These are phyloP conservation scores for Heliconius eleuchia DNA, from an alignment of 1,140 invertebrate species.

Conservation along the genomic window DNA sequence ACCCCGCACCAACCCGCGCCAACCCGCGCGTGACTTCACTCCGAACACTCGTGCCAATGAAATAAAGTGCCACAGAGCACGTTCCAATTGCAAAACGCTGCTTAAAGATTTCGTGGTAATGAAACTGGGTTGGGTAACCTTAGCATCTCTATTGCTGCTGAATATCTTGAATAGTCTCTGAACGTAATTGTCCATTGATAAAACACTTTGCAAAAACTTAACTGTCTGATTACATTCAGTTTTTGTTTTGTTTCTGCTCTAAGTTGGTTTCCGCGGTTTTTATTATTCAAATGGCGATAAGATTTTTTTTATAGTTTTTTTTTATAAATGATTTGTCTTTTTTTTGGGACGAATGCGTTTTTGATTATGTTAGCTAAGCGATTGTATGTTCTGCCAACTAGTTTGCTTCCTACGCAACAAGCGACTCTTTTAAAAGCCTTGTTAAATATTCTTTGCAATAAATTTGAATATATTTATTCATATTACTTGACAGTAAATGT, in stretches of 20 bases:
- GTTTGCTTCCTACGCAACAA: conserved; percentile 24
- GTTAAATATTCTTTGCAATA: conserved; percentile 26
- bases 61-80: conserved; percentile 74
- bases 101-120: conserved; percentile 55
- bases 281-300: conserved; percentile 15
- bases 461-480: conserved; percentile 17
- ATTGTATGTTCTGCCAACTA: conserved; percentile 23
- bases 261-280: conserved; percentile 25
- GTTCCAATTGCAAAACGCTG: conserved; percentile 74
- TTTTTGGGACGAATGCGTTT: conserved; percentile 21
- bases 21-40: conserved; percentile 67
- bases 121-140: conserved; percentile 51
- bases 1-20: conserved; percentile 36
- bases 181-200: conserved; percentile 32
- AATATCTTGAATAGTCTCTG: conserved; percentile 18
- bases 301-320: conserved; percentile 3
- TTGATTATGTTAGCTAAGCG: conserved; percentile 20
- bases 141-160: conserved; percentile 5
- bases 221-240: conserved; percentile 20
- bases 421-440: conserved; percentile 18
- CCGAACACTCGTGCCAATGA: conserved; percentile 73
- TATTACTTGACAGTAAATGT: background rate
- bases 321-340: background rate
- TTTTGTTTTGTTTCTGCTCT: background rate
- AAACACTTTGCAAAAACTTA: conserved; percentile 27